Percentiles rank a stretch among this genome's conserved stretches.
These are phyloP conservation scores for Metacarcinus magister DNA, from an alignment of 2,888 invertebrate genomes.

Conservation along the genomic window DNA sequence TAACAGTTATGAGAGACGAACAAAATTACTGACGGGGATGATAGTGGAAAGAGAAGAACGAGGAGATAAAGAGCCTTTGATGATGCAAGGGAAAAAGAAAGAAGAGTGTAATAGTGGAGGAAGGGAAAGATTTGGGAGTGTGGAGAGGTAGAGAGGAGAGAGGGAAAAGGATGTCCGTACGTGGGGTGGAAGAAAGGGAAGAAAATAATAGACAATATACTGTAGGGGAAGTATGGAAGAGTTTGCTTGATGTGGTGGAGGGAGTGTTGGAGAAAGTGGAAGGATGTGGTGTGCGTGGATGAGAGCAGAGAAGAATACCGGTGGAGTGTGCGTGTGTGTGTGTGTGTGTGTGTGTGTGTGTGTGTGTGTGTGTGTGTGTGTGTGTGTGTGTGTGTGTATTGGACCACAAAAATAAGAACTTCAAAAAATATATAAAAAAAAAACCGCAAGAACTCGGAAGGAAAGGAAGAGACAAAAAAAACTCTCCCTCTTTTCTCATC, in stretches of 20 bases:
- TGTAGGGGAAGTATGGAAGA: not conserved
- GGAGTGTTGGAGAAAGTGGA: no score
- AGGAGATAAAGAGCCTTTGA: not conserved
- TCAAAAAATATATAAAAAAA: no score
- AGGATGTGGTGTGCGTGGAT: not conserved
- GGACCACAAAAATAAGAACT: no score
- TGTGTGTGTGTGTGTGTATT: no score
- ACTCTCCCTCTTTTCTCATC: no score
- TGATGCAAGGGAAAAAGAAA: not conserved
- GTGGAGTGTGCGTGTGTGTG: no score
- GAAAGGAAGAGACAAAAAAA: no score
- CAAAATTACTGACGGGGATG: not conserved
- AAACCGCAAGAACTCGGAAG: no score
- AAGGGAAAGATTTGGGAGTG: not conserved
- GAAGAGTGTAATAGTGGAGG: not conserved
- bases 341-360: no score
- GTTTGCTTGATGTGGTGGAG: not conserved
- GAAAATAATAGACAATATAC: not conserved
- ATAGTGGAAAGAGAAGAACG: not conserved
- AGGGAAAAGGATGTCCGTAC: not conserved
- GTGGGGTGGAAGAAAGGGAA: not conserved
- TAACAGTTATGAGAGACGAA: not conserved
- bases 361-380: not conserved
- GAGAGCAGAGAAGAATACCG: not conserved
- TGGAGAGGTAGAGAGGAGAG: not conserved